Evolutionary conservation across 2,888 invertebrate species (phyloP).

Genomic region (Callyntrura guangdongensis): DNA sequence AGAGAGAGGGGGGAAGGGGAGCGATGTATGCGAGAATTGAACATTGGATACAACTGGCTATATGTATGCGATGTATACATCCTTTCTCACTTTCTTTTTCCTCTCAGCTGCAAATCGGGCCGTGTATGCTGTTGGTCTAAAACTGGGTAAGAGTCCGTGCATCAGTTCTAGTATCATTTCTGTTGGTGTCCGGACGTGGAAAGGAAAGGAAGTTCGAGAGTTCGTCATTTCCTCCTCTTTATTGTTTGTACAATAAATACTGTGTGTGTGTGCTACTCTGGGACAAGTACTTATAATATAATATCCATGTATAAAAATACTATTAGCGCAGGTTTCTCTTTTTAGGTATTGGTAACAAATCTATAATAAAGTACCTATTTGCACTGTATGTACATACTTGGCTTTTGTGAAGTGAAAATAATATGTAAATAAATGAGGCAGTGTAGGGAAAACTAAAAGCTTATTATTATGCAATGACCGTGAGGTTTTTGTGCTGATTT

Average conservation of each 20-base stretch:
- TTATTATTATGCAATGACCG: no score
- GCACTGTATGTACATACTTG: not conserved
- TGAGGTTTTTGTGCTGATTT: no score
- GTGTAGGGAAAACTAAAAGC: no score
- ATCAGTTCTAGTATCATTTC: constrained; percentile 63
- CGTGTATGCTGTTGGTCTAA: not conserved
- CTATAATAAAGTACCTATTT: not conserved
- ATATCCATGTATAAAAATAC: constrained; percentile 13
- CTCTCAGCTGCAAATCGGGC: constrained; percentile 65
- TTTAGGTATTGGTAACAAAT: not conserved
- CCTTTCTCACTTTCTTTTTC: constrained; percentile 63
- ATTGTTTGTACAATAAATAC: constrained; percentile 35
- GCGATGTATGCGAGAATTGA: not conserved
- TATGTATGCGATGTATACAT: not conserved
- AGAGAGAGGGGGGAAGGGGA: no score
- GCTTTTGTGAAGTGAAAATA: no score
- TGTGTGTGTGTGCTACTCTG: not conserved
- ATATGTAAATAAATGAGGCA: no score
- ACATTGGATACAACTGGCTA: not conserved
- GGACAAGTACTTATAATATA: not conserved
- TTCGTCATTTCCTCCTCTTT: constrained; percentile 36
- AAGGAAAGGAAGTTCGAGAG: constrained; percentile 73
- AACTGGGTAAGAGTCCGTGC: constrained; percentile 67
- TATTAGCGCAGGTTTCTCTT: not conserved
- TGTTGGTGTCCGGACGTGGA: constrained; percentile 72